Base-by-base conservation (phyloP, 1,140 invertebrate genomes). In the Andricus grossulariae region DNA sequence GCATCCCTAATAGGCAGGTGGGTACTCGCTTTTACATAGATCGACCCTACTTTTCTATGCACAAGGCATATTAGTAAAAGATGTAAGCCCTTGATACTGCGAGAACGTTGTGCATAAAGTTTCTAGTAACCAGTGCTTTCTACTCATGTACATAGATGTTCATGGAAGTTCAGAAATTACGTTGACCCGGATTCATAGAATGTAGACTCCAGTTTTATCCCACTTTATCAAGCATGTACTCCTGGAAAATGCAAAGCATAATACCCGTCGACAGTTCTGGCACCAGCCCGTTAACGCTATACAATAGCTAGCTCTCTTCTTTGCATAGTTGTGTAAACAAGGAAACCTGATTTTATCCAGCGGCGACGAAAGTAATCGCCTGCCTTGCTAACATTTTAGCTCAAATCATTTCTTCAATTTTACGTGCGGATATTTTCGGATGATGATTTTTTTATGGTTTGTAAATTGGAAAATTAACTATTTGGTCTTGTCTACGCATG, bases 181-280 rank as follows among this genome's bases (percentile, higher is more conserved):
- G 60, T n/a, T 66, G 25, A 45, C 25, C 21, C 15, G 32, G 60
- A n/a, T 39, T 66, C 25, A 66, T 66, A 66, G 16, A 66, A 45
- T 39, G 60, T 25, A n/a, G 60, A 39, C 60, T 66, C 39, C 25
- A n/a, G 32, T 66, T 66, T 66, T 12, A 66, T 39, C 60, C 60
- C n/a, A 66, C 60, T 66, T 66, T 39, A 66, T 39, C 60, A 66
- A 66, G 25, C 8, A 66, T n/a, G 39, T 66, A 16, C 60, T 66
- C 15, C 1, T n/a, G 32, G 60, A 66, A 66, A 66, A 66, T 32
- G n/a, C 60, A 66, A 66, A 66, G 60, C 60, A 39, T 21, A 25
- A 66, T 66, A 66, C 32, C 39, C 45, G 32, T n/a, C 60, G 15
- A 66, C 39, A 8, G 39, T 39, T 16, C 21, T n/a, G 13, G 60